Conservation (phyloP, 2,113 vertebrate species). For the Aptenodytes patagonicus region DNA sequence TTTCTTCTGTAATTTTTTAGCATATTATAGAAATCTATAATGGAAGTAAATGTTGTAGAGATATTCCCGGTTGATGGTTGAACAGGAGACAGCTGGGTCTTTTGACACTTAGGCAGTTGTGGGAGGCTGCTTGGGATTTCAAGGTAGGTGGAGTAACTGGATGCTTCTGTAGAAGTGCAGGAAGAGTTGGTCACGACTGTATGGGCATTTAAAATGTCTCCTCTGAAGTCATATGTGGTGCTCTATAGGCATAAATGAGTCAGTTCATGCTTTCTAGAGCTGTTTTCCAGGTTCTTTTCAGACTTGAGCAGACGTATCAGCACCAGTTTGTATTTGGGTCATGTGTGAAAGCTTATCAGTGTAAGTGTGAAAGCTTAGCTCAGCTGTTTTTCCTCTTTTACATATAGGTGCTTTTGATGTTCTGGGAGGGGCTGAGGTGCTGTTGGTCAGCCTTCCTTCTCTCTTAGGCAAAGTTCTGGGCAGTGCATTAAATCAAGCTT, state of each 20-base stretch:
- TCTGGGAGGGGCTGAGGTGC: background rate
- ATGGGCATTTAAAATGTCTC: conserved; percentile 31
- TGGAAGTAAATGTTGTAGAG: background rate
- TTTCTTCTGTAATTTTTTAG: background rate
- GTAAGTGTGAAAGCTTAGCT: background rate
- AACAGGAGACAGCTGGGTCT: conserved; percentile 53
- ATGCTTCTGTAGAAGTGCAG: conserved; percentile 21
- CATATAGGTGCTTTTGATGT: conserved; percentile 16
- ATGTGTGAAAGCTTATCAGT: background rate
- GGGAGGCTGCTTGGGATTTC: conserved; percentile 44
- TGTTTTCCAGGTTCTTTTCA: background rate
- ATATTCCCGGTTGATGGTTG: background rate
- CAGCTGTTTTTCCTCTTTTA: background rate
- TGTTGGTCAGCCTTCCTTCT: background rate
- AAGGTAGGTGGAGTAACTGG: conserved; percentile 36
- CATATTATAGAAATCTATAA: background rate
- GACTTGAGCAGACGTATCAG: background rate
- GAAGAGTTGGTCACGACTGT: conserved; percentile 46
- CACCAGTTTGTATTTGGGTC: background rate
- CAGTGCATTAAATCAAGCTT: background rate
- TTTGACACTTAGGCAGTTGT: conserved; percentile 47
- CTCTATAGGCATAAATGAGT: background rate
- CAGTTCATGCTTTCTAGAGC: background rate
- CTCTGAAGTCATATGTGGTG: background rate
- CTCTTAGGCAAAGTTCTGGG: background rate